These are phyloP conservation scores for Platyscelio sp. DNA, from an alignment of 2,888 invertebrate species.

Conservation along the genomic window DNA sequence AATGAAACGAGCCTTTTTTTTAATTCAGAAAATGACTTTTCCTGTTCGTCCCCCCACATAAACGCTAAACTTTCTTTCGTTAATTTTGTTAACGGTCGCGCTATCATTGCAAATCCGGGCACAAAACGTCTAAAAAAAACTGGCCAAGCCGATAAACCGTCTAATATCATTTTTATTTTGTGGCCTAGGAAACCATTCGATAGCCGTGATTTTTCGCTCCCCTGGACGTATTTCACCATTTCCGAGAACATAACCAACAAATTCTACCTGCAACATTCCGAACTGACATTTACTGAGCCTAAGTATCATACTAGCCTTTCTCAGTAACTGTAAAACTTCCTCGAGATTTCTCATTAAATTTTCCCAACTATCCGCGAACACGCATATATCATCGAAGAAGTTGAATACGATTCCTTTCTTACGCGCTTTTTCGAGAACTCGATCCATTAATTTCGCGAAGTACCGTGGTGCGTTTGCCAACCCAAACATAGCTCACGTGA, in stretches of 20 bases:
- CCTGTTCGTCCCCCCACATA: conserved; percentile 3
- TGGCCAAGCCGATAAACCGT: conserved; percentile 38
- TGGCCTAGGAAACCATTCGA: conserved; percentile 15
- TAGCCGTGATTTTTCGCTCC: conserved; percentile 7
- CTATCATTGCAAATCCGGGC: conserved; percentile 8
- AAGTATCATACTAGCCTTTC: conserved; percentile 1
- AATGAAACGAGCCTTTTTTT: background rate
- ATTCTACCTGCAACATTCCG: conserved; percentile 24
- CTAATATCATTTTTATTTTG: conserved; percentile 37
- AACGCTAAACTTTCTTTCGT: background rate
- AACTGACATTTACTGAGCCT: conserved; percentile 27
- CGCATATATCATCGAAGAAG: conserved; percentile 20
- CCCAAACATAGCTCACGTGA: background rate
- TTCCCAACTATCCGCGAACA: background rate
- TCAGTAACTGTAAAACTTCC: background rate
- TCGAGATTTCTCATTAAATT: background rate
- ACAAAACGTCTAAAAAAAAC: conserved; percentile 55
- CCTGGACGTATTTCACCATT: conserved; percentile 32
- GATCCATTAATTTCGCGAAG: conserved; percentile 10
- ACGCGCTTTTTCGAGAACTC: background rate
- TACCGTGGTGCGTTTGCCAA: conserved; percentile 14
- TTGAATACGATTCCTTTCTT: background rate
- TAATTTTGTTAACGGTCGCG: background rate
- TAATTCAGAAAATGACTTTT: background rate
- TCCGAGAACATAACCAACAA: conserved; percentile 5